Base-by-base conservation (phyloP, 2,888 invertebrate genomes). In the Octonoba sinensis region DNA sequence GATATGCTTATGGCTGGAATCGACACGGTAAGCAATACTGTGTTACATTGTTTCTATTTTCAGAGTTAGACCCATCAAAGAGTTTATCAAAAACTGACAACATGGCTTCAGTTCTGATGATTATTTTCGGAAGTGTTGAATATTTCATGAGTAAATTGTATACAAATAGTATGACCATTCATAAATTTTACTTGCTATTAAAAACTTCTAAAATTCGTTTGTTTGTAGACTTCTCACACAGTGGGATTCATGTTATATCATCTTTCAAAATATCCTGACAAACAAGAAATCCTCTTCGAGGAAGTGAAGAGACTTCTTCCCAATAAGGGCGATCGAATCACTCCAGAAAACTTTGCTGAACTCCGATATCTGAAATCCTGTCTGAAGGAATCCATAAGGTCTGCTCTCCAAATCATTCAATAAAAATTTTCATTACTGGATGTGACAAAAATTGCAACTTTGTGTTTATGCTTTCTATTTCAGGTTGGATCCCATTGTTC, bases 1-100 rank as follows among this genome's bases (percentile, higher is more conserved):
- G 95, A 96, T 89, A 91, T 96, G 84, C 94, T 96, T 85, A 90
- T 95, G 54, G 95, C 95, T 84, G 95, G 95, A 82, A 95, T 96
- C 85, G 95, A 95, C 87, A 95, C 95, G 87, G 95, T 78, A 49
- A 44, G 62, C 6, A n/a, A 11, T 16, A 36, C 13, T 51, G 0
- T 4, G 8, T 3, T 8, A n/a, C 8, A 51, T n/a, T n/a, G 18
- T 8, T 51, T 4, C 3, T 3, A 51, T 27, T 2, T 27, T 27
- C 3, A 27, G 6, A 27, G 27, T 27, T 27, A 27, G 27, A 3
- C 27, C 6, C 6, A 27, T 6, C 6, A 27, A 27, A 27, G 27
- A 27, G 27, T 6, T 27, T 2, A 27, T 27, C 6, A 2, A 27
- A 27, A 27, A 27, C 2, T 3, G 27, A 3, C 6, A 36, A 4